Percentiles rank a stretch among this genome's conserved stretches.
Conservation (phyloP, 2,797 vertebrate species). For the Euphonia xanthogaster region DNA sequence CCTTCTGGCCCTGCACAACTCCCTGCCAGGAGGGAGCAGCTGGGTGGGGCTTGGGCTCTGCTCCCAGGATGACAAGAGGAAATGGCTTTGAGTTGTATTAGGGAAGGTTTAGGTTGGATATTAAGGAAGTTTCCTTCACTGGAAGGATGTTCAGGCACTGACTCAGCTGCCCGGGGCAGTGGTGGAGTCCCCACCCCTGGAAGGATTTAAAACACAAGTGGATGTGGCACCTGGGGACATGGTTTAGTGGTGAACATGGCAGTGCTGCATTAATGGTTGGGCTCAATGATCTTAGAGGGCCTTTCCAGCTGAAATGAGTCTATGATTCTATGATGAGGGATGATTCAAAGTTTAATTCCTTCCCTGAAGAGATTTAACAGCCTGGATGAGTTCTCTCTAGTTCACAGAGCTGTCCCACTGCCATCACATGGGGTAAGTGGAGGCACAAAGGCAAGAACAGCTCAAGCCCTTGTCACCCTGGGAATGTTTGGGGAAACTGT, state of each 20-base stretch:
- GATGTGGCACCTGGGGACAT: not conserved
- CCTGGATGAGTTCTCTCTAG: not conserved
- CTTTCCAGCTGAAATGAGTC: not conserved
- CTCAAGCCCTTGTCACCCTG: not conserved
- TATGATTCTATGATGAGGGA: not conserved
- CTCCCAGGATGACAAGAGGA: not conserved
- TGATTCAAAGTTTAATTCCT: not conserved
- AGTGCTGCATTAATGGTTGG: not conserved
- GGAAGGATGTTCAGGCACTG: not conserved
- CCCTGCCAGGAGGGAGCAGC: not conserved
- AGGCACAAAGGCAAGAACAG: not conserved
- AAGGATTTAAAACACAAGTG: not conserved
- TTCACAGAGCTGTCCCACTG: not conserved
- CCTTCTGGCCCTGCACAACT: not conserved
- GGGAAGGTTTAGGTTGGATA: not conserved
- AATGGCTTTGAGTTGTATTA: not conserved
- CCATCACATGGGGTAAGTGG: accelerated
- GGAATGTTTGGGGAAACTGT: not conserved
- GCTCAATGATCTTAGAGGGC: not conserved
- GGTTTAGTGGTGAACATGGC: not conserved
- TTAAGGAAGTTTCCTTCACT: not conserved
- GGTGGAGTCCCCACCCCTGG: not conserved
- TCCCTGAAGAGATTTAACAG: not conserved
- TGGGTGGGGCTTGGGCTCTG: accelerated
- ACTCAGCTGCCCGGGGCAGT: not conserved